Base-by-base conservation (phyloP, 2,797 vertebrate genomes). In the Parauchenoglanis punctatus region DNA sequence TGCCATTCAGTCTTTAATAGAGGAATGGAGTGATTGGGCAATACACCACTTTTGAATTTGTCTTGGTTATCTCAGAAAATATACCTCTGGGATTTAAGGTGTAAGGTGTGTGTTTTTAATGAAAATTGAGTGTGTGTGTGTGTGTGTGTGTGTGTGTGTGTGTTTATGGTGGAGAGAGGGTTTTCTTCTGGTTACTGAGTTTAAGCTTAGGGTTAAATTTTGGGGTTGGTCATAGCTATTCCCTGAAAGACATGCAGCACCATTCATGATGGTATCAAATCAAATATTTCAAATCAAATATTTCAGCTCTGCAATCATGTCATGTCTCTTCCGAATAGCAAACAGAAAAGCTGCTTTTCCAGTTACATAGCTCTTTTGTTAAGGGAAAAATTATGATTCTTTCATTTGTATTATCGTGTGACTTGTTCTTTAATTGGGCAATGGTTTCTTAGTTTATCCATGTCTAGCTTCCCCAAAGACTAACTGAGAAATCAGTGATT, bases 1-100 rank as follows among this genome's bases (percentile, higher is more conserved):
- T 63, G 49, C 44, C 78, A 87, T 83, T 86, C 77, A 75, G 7
- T 18, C 31, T 72, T 88, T 44, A 44, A 49, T 10, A 81, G 25
- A 65, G 70, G 49, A 68, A 59, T 20, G 5, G 25, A 35, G 87
- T 35, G 44, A 54, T 13, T 86, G 76, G 67, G 58, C 68, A 28
- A 56, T 49, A 82, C 72, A 65, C 78, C 46, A 25, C 67, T 52
- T 85, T 82, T 80, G 28, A 56, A 87, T 85, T 58, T 15, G 4
- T 85, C 44, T 49, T 56, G 49, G 54, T 12, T 78, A 35, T 40
- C 54, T 35, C 28, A 12, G 8, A 58, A 0, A 31, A 58, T 56
- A 80, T 20, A 35, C 1, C 28, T 80, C 54, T 56, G 15, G 3
- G 49, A 10, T 7, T 31, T 58, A 54, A 56, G 12, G 2, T 56